Conservation (phyloP, 2,888 invertebrate species). For the Stegana nigrithorax region DNA sequence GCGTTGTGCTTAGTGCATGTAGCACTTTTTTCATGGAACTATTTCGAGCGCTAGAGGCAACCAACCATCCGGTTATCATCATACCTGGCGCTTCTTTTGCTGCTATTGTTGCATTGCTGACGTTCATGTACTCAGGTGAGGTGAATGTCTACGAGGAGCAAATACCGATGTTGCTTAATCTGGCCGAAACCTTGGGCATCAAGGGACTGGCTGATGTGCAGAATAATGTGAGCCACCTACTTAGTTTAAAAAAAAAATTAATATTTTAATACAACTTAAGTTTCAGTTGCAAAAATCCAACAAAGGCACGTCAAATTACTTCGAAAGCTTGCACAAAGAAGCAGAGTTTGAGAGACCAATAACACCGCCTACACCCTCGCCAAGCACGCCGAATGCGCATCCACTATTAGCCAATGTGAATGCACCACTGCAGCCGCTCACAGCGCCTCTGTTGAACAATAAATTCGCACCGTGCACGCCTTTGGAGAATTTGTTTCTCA, state of each 20-base stretch:
- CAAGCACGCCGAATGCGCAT: slow-evolving; percentile 23
- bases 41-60: slow-evolving; percentile 71
- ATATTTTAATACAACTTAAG: neutral
- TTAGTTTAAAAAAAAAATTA: too few species aligned
- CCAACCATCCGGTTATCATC: slow-evolving; percentile 67
- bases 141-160: slow-evolving; percentile 85
- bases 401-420: slow-evolving; percentile 29
- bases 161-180: slow-evolving; percentile 79
- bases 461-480: slow-evolving; percentile 58
- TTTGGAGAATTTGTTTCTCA: slow-evolving; percentile 67
- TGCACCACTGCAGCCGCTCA: slow-evolving; percentile 22
- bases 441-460: slow-evolving; percentile 40
- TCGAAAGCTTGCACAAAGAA: slow-evolving; percentile 39
- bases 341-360: slow-evolving; percentile 35
- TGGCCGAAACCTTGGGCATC: slow-evolving; percentile 84
- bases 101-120: slow-evolving; percentile 76
- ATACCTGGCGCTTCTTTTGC: slow-evolving; percentile 68
- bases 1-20: slow-evolving; percentile 88
- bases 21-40: slow-evolving; percentile 91
- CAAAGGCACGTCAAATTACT: slow-evolving; percentile 24
- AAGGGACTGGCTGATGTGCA: slow-evolving; percentile 83
- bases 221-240: slow-evolving; percentile 70
- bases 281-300: slow-evolving; percentile 34
- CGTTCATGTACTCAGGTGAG: slow-evolving; percentile 90
- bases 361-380: slow-evolving; percentile 41